Percentiles rank a stretch among this genome's conserved stretches.
Evolutionary conservation across 2,888 invertebrate genomes (phyloP).

Genomic region (Melinaea menophilus): DNA sequence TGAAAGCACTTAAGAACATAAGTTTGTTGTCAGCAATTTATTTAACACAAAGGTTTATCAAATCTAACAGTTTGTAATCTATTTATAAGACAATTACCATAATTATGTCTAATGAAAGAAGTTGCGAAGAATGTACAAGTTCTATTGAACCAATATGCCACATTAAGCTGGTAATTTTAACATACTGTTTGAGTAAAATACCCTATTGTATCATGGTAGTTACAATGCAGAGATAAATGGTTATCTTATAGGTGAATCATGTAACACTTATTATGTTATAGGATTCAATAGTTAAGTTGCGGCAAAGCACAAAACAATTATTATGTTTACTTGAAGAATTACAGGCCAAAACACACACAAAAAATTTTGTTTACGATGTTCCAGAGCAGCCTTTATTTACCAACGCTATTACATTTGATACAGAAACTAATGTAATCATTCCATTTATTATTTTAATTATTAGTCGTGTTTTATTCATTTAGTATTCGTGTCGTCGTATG

Average conservation of each 20-base stretch:
- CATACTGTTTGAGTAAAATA: no score
- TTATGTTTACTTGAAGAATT: slow-evolving; percentile 55
- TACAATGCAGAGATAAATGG: no score
- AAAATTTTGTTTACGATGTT: slow-evolving; percentile 25
- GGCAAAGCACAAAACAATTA: slow-evolving; percentile 60
- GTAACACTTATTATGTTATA: slow-evolving; percentile 35
- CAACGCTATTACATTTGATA: slow-evolving; percentile 7
- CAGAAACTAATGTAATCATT: slow-evolving; percentile 8
- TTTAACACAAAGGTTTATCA: background rate
- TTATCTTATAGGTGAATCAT: background rate
- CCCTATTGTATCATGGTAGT: no score
- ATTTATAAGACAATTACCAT: background rate
- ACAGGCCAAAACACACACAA: slow-evolving; percentile 49
- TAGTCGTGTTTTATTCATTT: background rate
- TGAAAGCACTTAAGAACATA: background rate
- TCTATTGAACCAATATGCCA: slow-evolving; percentile 38
- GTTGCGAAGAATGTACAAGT: slow-evolving; percentile 24
- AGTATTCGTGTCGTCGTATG: slow-evolving; percentile 7
- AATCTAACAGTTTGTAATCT: background rate
- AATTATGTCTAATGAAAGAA: slow-evolving; percentile 5
- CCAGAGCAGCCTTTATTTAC: slow-evolving; percentile 11
- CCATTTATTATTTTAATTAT: background rate
- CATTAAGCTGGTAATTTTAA: slow-evolving; percentile 26
- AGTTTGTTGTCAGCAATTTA: background rate
- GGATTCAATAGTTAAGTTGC: slow-evolving; percentile 49